Evolutionary conservation across 2,113 vertebrate species (phyloP), one percentile per base, ranked within the genome.

Genomic region (Ovis canadensis): DNA sequence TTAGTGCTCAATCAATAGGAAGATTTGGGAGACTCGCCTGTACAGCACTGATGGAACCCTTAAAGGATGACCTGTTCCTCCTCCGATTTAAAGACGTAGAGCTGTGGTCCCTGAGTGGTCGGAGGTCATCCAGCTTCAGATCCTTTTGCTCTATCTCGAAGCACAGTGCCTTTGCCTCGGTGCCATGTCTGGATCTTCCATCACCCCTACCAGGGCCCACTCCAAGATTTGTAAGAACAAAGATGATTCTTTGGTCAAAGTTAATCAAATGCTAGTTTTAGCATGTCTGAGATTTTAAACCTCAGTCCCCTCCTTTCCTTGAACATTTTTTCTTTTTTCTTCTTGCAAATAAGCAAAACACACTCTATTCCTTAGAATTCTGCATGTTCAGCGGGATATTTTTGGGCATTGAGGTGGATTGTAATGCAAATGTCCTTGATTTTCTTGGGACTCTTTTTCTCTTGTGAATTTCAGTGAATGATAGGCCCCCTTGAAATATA

Each of bases 351-450:
- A 97, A 97, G 96, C 98, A 98, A 97, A 97, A 93, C 64, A 93
- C 55, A 96, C 86, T 96, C 93, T 94, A 92, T 97, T 91, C 64
- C 87, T 94, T 90, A 90, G 60, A 95, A 96, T 97, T 96, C 91
- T 98, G 97, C 97, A 7, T 57, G 92, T 97, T 98, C 97, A 98
- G 97, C 96, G 1, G 96, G 97, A 96, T 98, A 98, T 98, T 98
- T 98, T 97, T 91, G 98, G 95, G 93, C 93, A 93, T 17, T 0
- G 95, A 97, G 98, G 97, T 98, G 64, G 97, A 98, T 99, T 98
- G 98, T 98, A 98, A 98, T 98, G 97, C 93, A 98, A 98, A 97
- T 98, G 97, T 94, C 98, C 98, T 97, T 98, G 96, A 98, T 98
- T 97, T 98, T 97, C 40, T 98, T 91, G 97, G 98, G 95, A 98